Conservation (phyloP, 2,888 invertebrate species). For the Lymantria dispar region DNA sequence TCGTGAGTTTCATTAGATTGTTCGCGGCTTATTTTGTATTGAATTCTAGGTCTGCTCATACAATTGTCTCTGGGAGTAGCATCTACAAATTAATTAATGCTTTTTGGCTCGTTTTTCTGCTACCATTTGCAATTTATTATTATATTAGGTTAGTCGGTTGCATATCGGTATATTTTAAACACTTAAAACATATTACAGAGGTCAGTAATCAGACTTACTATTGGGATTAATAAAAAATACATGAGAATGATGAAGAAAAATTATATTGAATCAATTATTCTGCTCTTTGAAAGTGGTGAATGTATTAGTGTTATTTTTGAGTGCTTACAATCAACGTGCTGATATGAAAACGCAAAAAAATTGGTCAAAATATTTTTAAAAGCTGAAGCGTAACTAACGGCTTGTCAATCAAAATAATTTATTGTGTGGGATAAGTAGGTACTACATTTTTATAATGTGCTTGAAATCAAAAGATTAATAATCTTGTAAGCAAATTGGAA, state of each 20-base stretch:
- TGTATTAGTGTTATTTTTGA: conserved; percentile 3
- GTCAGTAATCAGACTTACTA: neutral
- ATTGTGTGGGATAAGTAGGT: neutral
- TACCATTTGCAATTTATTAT: neutral
- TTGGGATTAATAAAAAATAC: neutral
- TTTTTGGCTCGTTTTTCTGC: too few species aligned
- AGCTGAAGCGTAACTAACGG: conserved; percentile 6
- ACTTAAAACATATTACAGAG: neutral
- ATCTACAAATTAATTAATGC: too few species aligned
- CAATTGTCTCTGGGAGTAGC: too few species aligned
- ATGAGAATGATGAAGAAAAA: neutral
- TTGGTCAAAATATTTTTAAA: conserved; percentile 27
- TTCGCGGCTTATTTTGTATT: too few species aligned
- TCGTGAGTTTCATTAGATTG: too few species aligned
- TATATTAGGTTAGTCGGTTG: neutral
- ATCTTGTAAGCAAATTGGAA: conserved; percentile 6
- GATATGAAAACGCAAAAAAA: conserved; percentile 4
- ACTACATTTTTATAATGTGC: conserved; percentile 4
- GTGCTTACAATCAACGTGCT: neutral
- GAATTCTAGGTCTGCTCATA: too few species aligned
- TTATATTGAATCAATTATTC: neutral
- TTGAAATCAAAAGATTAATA: conserved; percentile 12
- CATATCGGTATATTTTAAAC: neutral
- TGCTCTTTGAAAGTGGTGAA: conserved; percentile 4
- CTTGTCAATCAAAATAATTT: conserved; percentile 21